Evolutionary conservation across 2,113 vertebrate genomes (phyloP), one percentile per base, ranked within the genome.

Genomic region (Calyptommatus sinebrachiatus): DNA sequence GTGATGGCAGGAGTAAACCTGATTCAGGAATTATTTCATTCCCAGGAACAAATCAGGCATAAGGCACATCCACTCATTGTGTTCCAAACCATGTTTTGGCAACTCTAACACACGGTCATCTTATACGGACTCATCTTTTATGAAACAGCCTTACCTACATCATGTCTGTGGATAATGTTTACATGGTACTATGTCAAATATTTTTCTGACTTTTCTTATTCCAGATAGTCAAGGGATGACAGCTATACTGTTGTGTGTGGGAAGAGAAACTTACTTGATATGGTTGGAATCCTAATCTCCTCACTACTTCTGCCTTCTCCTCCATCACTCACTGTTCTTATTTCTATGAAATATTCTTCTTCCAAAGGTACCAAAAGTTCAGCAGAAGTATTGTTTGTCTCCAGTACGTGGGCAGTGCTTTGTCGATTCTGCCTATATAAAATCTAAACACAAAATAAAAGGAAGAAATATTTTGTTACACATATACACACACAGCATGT

Each of bases 251-350:
- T 72, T 83, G 41, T 62, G 31, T 3, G 50, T 50, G 76, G 82
- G 8, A n/a, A 8, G n/a, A 26, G 7, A n/a, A 70, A 90, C 94
- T 81, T 94, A 98, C 97, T 97, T 31, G 96, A 96, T 95, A 97
- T 94, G 91, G 95, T 96, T 91, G 97, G 96, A 89, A 98, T 97
- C 90, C 94, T 93, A 77, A 98, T 97, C 87, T 96, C 95, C 46
- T 95, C 94, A 7, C 96, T 98, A 93, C 96, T 97, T 92, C 95
- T 95, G 63, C 97, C 97, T 7, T 97, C 96, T 0, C 97, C 97
- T 4, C 97, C 96, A 0, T 97, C 95, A 0, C 95, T 98, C 84
- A 96, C 88, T 12, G 95, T 95, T 92, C 95, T 95, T 87, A 98
- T 96, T 92, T 97, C 96, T 48, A 97, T 95, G 76, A 98, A 89